These are phyloP conservation scores for Vulpes lagopus DNA, from an alignment of 2,113 vertebrate genomes.

Conservation along the genomic window DNA sequence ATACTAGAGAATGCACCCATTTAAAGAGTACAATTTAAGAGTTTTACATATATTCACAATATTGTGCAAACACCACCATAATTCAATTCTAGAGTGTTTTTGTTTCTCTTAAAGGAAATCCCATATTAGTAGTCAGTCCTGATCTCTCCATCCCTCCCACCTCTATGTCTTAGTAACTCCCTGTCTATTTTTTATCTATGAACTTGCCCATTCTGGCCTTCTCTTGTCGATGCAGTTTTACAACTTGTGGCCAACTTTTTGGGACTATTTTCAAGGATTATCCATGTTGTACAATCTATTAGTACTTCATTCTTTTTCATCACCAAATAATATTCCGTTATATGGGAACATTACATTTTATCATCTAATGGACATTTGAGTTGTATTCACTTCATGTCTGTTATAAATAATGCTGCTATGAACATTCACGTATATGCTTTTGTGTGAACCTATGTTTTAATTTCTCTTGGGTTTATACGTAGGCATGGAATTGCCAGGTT, in stretches of 20 bases:
- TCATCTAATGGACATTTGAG: background rate
- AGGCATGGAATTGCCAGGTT: background rate
- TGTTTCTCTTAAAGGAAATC: background rate
- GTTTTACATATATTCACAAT: background rate
- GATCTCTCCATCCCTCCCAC: background rate
- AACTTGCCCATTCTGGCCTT: background rate
- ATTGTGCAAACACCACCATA: background rate
- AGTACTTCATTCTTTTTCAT: background rate
- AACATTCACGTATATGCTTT: background rate
- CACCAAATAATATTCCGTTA: background rate
- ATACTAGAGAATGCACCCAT: background rate
- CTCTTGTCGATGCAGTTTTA: background rate
- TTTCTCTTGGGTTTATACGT: background rate
- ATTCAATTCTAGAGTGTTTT: slow-evolving; percentile 33
- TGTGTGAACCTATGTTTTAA: background rate
- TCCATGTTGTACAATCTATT: background rate
- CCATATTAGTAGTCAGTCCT: background rate
- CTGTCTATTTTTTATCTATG: background rate
- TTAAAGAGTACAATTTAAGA: background rate
- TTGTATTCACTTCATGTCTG: background rate
- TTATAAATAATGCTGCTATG: background rate
- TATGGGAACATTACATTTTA: background rate
- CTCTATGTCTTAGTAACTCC: background rate
- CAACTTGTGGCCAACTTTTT: background rate
- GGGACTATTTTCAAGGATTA: background rate